phyloP scores from a whole-genome alignment of 2,888 invertebrate species.

The Megalurothrips usitatus region DNA sequence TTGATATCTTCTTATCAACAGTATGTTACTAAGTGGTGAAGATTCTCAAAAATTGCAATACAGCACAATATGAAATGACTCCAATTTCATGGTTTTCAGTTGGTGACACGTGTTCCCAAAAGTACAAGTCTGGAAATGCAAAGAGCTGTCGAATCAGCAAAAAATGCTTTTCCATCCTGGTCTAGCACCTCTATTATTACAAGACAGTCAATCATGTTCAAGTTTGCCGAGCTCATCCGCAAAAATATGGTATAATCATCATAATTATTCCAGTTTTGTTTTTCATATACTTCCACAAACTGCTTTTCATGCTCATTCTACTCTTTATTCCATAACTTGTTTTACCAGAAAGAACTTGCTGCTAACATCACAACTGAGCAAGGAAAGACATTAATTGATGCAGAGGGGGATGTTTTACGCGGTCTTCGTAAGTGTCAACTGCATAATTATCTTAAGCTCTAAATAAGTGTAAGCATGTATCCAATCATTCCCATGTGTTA shows the following conservation, averaged over 20 bases:
- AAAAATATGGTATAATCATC: slow-evolving; percentile 64
- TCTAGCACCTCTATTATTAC: slow-evolving; percentile 85
- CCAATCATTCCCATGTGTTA: slow-evolving; percentile 35
- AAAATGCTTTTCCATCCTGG: slow-evolving; percentile 74
- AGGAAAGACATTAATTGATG: slow-evolving; percentile 94
- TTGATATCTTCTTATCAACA: not conserved
- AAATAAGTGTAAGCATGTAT: not conserved
- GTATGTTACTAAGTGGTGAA: not conserved
- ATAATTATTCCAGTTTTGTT: slow-evolving; percentile 6
- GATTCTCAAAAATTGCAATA: not conserved
- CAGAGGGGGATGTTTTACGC: slow-evolving; percentile 95
- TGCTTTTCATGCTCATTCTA: not conserved
- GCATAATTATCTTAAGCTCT: slow-evolving; percentile 27
- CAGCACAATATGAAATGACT: not conserved
- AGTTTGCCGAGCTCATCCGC: slow-evolving; percentile 77
- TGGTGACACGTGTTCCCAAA: slow-evolving; percentile 77
- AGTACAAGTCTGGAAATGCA: slow-evolving; percentile 85
- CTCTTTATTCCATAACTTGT: slow-evolving; percentile 30
- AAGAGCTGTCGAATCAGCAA: slow-evolving; percentile 78
- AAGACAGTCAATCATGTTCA: slow-evolving; percentile 82
- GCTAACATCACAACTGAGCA: slow-evolving; percentile 91
- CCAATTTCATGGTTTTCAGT: slow-evolving; percentile 39
- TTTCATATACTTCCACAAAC: not conserved
- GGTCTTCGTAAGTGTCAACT: slow-evolving; percentile 78
- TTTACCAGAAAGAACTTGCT: slow-evolving; percentile 70